phyloP scores from a whole-genome alignment of 2,888 invertebrate genomes.

The Leptinotarsa peninsularis region DNA sequence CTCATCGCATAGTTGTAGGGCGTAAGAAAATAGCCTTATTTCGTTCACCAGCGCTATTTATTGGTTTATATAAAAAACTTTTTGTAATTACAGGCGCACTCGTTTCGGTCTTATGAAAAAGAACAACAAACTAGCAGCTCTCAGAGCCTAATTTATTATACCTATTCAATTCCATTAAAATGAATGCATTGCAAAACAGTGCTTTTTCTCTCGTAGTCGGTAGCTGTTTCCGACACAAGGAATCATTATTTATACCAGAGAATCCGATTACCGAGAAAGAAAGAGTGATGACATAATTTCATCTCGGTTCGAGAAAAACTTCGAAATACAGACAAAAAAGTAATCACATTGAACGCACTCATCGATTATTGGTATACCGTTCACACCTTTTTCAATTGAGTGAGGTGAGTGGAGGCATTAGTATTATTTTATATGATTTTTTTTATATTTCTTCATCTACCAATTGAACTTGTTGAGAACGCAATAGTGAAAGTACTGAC shows the following conservation, averaged over 20 bases:
- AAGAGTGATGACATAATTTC: constrained; percentile 17
- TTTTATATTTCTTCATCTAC: not conserved
- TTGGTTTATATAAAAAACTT: constrained; percentile 14
- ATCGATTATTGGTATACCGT: not conserved
- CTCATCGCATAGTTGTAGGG: constrained; percentile 7
- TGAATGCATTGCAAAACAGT: constrained; percentile 13
- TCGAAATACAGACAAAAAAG: constrained; percentile 2
- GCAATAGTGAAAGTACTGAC: too few species aligned
- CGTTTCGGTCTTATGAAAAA: not conserved
- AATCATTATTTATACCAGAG: not conserved
- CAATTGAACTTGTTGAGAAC: too few species aligned
- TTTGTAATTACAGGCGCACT: constrained; percentile 17
- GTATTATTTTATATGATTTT: not conserved
- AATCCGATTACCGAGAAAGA: constrained; percentile 8
- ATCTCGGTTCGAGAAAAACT: not conserved
- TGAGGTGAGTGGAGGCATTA: not conserved
- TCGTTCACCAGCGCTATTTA: constrained; percentile 7
- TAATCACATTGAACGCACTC: not conserved
- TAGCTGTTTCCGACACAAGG: constrained; percentile 6
- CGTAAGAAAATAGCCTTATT: constrained; percentile 53
- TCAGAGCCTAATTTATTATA: constrained; percentile 19
- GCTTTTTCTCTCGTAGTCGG: constrained; percentile 7
- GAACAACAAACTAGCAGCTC: constrained; percentile 14
- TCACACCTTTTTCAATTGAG: not conserved
- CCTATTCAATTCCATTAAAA: constrained; percentile 22